phyloP scores from a whole-genome alignment of 1,140 invertebrate species.

The Mya arenaria region DNA sequence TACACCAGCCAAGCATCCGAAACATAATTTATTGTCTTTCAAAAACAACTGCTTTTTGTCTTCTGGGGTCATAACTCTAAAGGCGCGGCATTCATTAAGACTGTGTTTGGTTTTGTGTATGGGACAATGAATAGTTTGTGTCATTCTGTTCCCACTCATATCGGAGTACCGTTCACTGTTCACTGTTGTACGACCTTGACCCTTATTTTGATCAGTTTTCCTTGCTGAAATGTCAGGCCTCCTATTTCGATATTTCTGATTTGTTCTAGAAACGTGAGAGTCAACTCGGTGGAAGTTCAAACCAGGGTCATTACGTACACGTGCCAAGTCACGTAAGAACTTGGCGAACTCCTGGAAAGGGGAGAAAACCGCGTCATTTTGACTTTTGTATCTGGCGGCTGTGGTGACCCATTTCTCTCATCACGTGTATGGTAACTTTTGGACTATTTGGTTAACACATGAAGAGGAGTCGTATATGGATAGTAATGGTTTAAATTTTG shows the following conservation, averaged over 20 bases:
- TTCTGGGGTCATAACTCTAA: conserved; percentile 10
- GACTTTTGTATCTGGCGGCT: conserved; percentile 32
- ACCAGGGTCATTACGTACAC: conserved; percentile 10
- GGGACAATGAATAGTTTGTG: background rate
- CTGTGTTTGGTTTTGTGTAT: conserved; percentile 37
- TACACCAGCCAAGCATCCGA: too few species aligned
- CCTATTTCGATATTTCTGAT: background rate
- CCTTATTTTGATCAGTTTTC: conserved; percentile 28
- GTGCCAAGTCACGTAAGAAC: conserved; percentile 10
- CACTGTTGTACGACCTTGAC: background rate
- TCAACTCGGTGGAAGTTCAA: background rate
- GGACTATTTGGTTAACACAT: conserved; percentile 29
- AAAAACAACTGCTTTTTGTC: conserved; percentile 48
- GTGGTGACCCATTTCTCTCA: conserved; percentile 31
- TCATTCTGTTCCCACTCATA: background rate
- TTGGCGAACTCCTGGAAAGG: conserved; percentile 26
- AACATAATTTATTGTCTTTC: conserved; percentile 54
- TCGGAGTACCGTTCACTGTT: background rate
- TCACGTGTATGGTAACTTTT: conserved; percentile 29
- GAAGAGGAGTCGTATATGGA: conserved; percentile 20
- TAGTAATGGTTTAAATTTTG: background rate
- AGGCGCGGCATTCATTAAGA: conserved; percentile 37
- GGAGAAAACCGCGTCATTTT: background rate
- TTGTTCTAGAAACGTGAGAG: background rate
- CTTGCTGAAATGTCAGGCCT: background rate